Evolutionary conservation across 1,140 invertebrate species (phyloP).

Genomic region (Lordiphosa collinella): DNA sequence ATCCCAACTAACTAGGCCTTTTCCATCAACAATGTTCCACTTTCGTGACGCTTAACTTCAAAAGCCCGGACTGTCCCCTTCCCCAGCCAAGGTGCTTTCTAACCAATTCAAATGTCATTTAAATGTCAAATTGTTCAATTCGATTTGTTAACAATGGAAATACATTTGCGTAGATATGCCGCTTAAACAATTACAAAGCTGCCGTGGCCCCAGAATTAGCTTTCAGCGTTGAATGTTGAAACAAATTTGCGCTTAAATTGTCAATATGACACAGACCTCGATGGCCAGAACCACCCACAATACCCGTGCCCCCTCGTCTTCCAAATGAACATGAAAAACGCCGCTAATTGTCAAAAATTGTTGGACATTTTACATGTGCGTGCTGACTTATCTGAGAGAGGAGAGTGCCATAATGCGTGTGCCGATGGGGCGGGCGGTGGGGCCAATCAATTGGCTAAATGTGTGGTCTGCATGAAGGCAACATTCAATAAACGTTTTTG

Average conservation of each 20-base stretch:
- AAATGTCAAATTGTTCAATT: slow-evolving; percentile 60
- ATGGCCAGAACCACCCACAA: slow-evolving; percentile 3
- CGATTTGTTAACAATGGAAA: slow-evolving; percentile 60
- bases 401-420: slow-evolving; percentile 9
- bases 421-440: not conserved
- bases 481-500: slow-evolving; percentile 45
- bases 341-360: slow-evolving; percentile 78
- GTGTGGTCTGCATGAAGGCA: slow-evolving; percentile 24
- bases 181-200: slow-evolving; percentile 9
- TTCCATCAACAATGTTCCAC: slow-evolving; percentile 37
- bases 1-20: slow-evolving; percentile 12
- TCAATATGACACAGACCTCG: slow-evolving; percentile 61
- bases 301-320: not conserved
- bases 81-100: slow-evolving; percentile 30
- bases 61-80: slow-evolving; percentile 8
- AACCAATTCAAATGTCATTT: slow-evolving; percentile 69
- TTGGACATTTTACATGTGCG: slow-evolving; percentile 57
- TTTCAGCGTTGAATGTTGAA: slow-evolving; percentile 56
- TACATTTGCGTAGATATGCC: slow-evolving; percentile 50
- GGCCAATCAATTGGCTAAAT: slow-evolving; percentile 67
- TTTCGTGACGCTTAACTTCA: slow-evolving; percentile 7
- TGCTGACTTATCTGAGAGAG: slow-evolving; percentile 16
- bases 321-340: slow-evolving; percentile 63
- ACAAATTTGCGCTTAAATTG: slow-evolving; percentile 76
- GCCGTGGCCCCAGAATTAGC: slow-evolving; percentile 21